Evolutionary conservation across 2,888 invertebrate species (phyloP).

Genomic region (Lithodes maja): DNA sequence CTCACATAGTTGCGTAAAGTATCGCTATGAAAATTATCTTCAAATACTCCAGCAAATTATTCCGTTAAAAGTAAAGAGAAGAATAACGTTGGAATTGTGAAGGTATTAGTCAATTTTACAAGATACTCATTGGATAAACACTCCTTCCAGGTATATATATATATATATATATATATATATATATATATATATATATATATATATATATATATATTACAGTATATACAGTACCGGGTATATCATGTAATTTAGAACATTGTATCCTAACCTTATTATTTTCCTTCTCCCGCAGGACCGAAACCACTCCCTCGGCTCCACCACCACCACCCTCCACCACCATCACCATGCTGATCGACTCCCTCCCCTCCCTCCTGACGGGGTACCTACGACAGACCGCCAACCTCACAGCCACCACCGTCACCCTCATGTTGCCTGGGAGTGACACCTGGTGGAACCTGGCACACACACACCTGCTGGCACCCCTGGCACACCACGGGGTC

Average conservation of each 20-base stretch:
- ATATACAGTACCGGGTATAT: neutral
- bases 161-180: too few relatives aligned
- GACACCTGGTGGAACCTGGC: neutral
- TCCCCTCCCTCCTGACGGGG: slow-evolving; percentile 14
- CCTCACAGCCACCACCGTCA: slow-evolving; percentile 12
- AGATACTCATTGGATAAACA: too few relatives aligned
- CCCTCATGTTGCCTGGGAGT: neutral
- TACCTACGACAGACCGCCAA: neutral
- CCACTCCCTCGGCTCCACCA: neutral
- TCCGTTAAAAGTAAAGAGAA: too few relatives aligned
- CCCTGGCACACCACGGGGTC: slow-evolving; percentile 14
- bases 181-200: too few relatives aligned
- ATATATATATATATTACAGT: too few relatives aligned
- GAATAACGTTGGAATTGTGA: too few relatives aligned
- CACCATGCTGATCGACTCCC: slow-evolving; percentile 24
- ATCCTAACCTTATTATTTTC: neutral
- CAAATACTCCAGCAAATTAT: too few relatives aligned
- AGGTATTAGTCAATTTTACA: too few relatives aligned
- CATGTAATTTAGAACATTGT: neutral
- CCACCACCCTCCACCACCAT: neutral
- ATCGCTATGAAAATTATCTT: too few relatives aligned
- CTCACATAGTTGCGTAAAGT: too few relatives aligned
- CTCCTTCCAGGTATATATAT: too few relatives aligned
- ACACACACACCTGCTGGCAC: neutral
- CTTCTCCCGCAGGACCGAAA: neutral